Evolutionary conservation across 2,113 vertebrate species (phyloP), one percentile per base, ranked within the genome.

Genomic region (Halichoeres trimaculatus): DNA sequence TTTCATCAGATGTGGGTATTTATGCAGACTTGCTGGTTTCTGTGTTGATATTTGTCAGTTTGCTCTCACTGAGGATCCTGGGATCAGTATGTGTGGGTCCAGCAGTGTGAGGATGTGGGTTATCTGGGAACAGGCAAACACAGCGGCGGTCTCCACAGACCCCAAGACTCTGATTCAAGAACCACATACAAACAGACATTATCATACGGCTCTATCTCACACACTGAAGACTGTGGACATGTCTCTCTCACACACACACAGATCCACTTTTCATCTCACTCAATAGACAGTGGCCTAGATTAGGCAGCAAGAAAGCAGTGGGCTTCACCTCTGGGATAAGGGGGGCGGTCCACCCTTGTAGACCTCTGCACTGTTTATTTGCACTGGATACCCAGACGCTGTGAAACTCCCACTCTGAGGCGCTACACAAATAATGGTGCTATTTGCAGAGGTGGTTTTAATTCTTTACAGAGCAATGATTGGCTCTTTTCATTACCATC

Each of bases 351-450:
- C 74, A 66, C 85, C 87, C 90, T 89, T 74, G 65, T 88, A 90
- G 91, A 93, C 91, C 90, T 89, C 87, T 87, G 70, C 84, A 82
- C 91, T 93, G 91, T 94, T 94, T 94, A 92, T 94, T 94, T 93
- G 92, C 91, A 87, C 89, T 92, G 89, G 89, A 92, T 93, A 89
- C 85, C 85, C 91, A 92, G 92, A 90, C 82, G 81, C 93, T 94
- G 92, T 91, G 89, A 93, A 93, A 90, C 85, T 89, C 89, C 86
- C 89, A 93, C 86, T 90, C 92, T 71, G 81, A 91, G 89, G 89
- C 87, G 74, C 89, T 90, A 82, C 83, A 81, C 88, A 92, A 91
- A 90, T 84, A 93, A 62, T 72, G 82, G 77, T 83, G 74, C 90
- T 93, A 88, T 94, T 94, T 94, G 88, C 88, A 92, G 90, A 93